Percentiles rank a stretch among this genome's conserved stretches.
Evolutionary conservation across 2,888 invertebrate species (phyloP).

Genomic region (Saturnia japonica): DNA sequence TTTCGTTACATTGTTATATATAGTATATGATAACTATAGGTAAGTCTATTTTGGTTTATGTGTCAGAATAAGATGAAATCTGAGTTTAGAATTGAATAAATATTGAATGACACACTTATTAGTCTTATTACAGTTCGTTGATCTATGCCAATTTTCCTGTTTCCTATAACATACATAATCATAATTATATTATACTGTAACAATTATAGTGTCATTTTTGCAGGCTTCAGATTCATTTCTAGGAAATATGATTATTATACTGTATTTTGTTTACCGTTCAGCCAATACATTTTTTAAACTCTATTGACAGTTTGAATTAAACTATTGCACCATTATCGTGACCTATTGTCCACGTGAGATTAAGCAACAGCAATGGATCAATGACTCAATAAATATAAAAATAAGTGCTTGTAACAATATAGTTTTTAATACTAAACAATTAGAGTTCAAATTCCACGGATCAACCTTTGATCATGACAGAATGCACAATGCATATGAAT

Average conservation of each 20-base stretch:
- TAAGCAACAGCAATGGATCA: constrained; percentile 20
- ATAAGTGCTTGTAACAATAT: constrained; percentile 16
- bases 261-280: neutral
- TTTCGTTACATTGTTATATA: neutral
- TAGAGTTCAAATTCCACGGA: constrained; percentile 22
- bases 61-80: constrained; percentile 1
- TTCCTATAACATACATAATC: neutral
- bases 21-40: neutral
- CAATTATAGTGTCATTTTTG: neutral
- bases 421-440: neutral
- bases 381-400: constrained; percentile 22
- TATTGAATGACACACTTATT: neutral
- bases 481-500: constrained; percentile 11
- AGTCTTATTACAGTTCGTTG: neutral
- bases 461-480: constrained; percentile 16
- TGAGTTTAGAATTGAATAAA: neutral
- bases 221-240: neutral
- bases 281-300: neutral
- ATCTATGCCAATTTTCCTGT: constrained; percentile 7
- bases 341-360: constrained; percentile 15
- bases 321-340: constrained; percentile 9
- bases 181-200: neutral
- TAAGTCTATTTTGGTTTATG: constrained; percentile 11
- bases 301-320: neutral
- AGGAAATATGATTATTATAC: neutral